Evolutionary conservation across 2,113 vertebrate species (phyloP).

Genomic region (Muscicapa adusta): DNA sequence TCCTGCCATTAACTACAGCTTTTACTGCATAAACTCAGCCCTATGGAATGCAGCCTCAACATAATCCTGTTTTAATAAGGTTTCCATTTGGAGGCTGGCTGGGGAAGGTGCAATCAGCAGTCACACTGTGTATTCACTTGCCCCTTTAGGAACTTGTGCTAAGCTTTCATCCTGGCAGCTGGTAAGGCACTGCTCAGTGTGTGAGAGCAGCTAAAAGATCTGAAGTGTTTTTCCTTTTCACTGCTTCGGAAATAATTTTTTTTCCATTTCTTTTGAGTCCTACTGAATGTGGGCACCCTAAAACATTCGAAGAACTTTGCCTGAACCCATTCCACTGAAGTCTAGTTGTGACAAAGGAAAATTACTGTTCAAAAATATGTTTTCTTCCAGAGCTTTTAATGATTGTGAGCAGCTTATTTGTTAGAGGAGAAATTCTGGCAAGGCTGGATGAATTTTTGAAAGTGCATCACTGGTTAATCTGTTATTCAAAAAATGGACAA

Average conservation of each 20-base stretch:
- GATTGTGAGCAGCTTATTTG: background rate
- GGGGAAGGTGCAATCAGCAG: slow-evolving; percentile 11
- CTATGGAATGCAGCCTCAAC: background rate
- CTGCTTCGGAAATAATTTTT: background rate
- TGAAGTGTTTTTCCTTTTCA: background rate
- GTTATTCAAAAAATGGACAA: background rate
- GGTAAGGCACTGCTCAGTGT: background rate
- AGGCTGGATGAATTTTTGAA: background rate
- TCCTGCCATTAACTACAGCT: background rate
- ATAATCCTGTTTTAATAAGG: slow-evolving; percentile 28
- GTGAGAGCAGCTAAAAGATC: background rate
- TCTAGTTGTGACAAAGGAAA: background rate
- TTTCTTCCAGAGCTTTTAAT: background rate
- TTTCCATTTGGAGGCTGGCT: background rate
- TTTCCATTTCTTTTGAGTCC: background rate
- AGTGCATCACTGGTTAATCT: background rate
- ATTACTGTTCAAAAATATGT: background rate
- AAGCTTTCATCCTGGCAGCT: slow-evolving; percentile 28
- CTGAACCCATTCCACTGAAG: background rate
- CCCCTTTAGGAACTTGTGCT: slow-evolving; percentile 5
- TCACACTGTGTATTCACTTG: background rate
- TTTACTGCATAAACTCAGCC: background rate
- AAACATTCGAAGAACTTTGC: background rate
- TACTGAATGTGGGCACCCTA: background rate
- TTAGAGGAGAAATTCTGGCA: background rate